These are phyloP conservation scores for Phenganax marumi DNA, from an alignment of 92 coral and sea anemone species.

Conservation along the genomic window DNA sequence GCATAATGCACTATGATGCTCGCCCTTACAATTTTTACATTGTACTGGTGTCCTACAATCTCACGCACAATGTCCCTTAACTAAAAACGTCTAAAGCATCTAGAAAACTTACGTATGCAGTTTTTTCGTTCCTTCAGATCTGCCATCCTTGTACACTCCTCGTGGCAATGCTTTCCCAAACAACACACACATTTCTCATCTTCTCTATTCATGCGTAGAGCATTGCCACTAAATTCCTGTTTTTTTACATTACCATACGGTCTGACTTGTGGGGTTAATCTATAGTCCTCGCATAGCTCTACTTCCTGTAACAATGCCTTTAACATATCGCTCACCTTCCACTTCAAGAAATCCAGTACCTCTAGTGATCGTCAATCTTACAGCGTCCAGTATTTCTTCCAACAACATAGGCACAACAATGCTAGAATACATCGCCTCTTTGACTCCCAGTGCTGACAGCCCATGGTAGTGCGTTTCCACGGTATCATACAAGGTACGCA, in stretches of 20 bases:
- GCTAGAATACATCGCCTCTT: constrained; percentile 29
- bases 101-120: neutral
- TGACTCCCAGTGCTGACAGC: constrained; percentile 17
- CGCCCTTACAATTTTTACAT: neutral
- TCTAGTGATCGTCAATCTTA: constrained; percentile 42
- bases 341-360: constrained; percentile 35
- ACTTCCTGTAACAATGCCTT: constrained; percentile 41
- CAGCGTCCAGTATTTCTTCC: constrained; percentile 39
- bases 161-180: neutral
- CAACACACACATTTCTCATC: neutral
- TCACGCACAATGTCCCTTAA: neutral
- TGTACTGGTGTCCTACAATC: neutral
- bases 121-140: neutral
- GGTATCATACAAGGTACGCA: constrained; percentile 38
- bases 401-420: constrained; percentile 56
- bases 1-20: constrained; percentile 1
- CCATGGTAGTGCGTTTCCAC: constrained; percentile 41
- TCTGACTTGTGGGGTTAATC: neutral
- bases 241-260: neutral
- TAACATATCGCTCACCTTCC: constrained; percentile 49
- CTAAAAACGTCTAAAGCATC: neutral
- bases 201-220: neutral
- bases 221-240: neutral
- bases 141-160: neutral
- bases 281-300: constrained; percentile 45